Conservation (phyloP, 1,140 invertebrate species). For the Sitodiplosis mosellana region DNA sequence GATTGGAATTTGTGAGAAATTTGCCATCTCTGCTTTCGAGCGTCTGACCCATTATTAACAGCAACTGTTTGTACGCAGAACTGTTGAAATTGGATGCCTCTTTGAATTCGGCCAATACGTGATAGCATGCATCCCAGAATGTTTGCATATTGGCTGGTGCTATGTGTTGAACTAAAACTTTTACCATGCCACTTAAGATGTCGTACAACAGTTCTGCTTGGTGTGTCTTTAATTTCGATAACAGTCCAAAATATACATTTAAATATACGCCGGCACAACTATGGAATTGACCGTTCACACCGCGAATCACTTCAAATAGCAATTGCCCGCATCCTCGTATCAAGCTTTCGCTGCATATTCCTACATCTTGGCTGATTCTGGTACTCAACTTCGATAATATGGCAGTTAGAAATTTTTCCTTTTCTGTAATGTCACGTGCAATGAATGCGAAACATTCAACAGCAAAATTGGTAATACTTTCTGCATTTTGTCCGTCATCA, state of each 20-base stretch:
- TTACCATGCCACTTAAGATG: slow-evolving; percentile 38
- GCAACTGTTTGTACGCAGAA: slow-evolving; percentile 9
- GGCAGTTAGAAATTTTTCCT: slow-evolving; percentile 49
- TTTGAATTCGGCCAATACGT: not conserved
- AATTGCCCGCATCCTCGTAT: slow-evolving; percentile 58
- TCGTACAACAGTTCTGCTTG: slow-evolving; percentile 37
- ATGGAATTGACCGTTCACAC: slow-evolving; percentile 64
- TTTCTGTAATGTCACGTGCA: slow-evolving; percentile 69
- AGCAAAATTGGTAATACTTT: slow-evolving; percentile 81
- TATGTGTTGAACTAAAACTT: slow-evolving; percentile 35
- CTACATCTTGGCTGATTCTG: slow-evolving; percentile 1
- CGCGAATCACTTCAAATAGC: slow-evolving; percentile 69
- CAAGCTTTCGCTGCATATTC: slow-evolving; percentile 33
- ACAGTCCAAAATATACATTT: slow-evolving; percentile 35
- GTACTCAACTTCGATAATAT: slow-evolving; percentile 46
- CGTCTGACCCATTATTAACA: slow-evolving; percentile 36
- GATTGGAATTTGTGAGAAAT: slow-evolving; percentile 34
- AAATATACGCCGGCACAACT: slow-evolving; percentile 49
- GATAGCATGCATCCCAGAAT: slow-evolving; percentile 31
- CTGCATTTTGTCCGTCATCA: slow-evolving; percentile 42
- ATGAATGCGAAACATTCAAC: slow-evolving; percentile 87
- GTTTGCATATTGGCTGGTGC: slow-evolving; percentile 34
- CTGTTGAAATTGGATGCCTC: not conserved
- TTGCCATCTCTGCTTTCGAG: slow-evolving; percentile 42
- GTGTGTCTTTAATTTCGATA: slow-evolving; percentile 29